These are phyloP conservation scores for Eulemur coronatus DNA, from an alignment of 2,797 vertebrate species.

Conservation along the genomic window DNA sequence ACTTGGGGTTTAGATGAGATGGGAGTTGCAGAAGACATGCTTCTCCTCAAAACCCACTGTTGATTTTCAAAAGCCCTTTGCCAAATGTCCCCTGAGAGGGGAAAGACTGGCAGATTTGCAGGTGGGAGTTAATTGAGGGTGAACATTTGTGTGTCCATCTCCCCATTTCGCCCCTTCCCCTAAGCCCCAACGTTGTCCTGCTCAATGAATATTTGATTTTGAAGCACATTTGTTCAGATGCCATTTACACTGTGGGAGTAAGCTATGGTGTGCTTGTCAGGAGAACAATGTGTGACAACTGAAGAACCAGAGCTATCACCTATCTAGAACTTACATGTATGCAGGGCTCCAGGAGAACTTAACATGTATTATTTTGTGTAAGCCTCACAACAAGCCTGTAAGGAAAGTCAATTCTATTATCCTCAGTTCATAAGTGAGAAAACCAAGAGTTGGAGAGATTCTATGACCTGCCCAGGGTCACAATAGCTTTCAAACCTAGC, in stretches of 20 bases:
- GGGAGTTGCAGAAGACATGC: not conserved
- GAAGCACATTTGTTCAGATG: constrained; percentile 33
- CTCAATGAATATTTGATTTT: constrained; percentile 56
- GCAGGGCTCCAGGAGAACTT: not conserved
- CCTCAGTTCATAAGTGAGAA: not conserved
- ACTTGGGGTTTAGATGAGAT: not conserved
- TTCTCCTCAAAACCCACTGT: not conserved
- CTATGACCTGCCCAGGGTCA: not conserved
- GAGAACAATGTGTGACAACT: constrained; percentile 4
- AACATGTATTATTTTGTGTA: not conserved
- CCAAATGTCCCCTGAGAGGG: not conserved
- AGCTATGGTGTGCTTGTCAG: constrained; percentile 10
- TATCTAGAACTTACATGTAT: not conserved
- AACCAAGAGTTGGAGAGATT: not conserved
- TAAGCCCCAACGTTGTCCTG: not conserved
- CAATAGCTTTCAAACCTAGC: not conserved
- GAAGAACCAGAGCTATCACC: not conserved
- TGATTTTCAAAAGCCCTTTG: not conserved
- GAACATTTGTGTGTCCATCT: not conserved
- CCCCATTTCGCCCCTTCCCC: not conserved
- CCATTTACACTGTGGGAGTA: constrained; percentile 7
- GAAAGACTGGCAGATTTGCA: not conserved
- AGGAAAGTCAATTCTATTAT: not conserved
- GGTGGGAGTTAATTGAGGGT: constrained; percentile 33
- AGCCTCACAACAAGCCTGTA: not conserved